Evolutionary conservation across 2,113 vertebrate species (phyloP), one percentile per base, ranked within the genome.

Genomic region (Merops nubicus): DNA sequence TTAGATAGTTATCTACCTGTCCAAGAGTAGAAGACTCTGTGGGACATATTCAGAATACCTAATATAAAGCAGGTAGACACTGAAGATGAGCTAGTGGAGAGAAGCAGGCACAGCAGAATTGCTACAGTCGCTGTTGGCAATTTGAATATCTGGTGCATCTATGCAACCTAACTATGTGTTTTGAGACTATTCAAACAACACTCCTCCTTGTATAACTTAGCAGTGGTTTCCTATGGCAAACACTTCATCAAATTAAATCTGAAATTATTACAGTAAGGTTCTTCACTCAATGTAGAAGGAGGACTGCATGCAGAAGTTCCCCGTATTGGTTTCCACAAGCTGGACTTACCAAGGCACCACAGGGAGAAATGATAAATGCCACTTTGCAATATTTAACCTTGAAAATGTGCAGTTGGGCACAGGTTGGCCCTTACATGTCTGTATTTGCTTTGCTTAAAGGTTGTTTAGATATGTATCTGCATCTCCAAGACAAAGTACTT

Each of bases 391-490:
- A 77, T 93, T 93, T 79, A 69, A 59, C 23, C 54, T 78, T 85
- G 15, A 38, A 86, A 92, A 69, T 0, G 11, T 38, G 34, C 36
- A 82, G 2, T 5, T 73, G 8, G 28, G 40, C 40, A 54, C 15
- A 88, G 64, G 31, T 20, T 56, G 34, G 42, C 50, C 48, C 48
- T 82, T 57, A 40, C 4, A 7, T 3, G 3, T 25, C 74, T 53
- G 11, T 34, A 80, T 76, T 85, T 47, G 59, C 67, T 93, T 82
- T 50, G 43, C 42, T 62, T 89, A 91, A 85, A 86, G 21, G 28
- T 62, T 95, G 73, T 96, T 96, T 93, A 93, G 85, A 91, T 85
- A 80, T 47, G 72, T n/a, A 77, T 45, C n/a, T 76, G 26, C 53
- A 92, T 81, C 57, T 82, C 65, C 54, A 73, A 81, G 81, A 93